Percentiles rank a stretch among this genome's conserved stretches.
These are phyloP conservation scores for Acanthococcus lagerstroemiae DNA, from an alignment of 2,888 invertebrate species.

Conservation along the genomic window DNA sequence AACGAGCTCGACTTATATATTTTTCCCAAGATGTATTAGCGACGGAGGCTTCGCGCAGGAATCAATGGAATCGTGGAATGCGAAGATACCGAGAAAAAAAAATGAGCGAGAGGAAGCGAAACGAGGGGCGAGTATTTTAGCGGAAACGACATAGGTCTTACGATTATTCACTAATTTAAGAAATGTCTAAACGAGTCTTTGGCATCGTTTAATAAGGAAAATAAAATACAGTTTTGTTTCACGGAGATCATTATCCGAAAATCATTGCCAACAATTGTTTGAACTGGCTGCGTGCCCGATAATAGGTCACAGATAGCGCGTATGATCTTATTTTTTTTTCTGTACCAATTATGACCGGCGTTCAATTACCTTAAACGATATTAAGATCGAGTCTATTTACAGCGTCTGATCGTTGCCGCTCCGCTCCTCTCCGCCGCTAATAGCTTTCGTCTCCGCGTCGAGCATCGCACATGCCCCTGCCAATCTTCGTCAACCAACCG, in stretches of 20 bases:
- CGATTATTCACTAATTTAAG: conserved; percentile 10
- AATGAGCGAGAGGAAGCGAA: too few relatives aligned
- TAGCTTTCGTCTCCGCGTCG: too few relatives aligned
- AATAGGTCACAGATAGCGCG: neutral
- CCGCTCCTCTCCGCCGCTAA: too few relatives aligned
- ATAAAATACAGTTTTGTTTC: conserved; percentile 5
- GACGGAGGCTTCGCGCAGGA: neutral
- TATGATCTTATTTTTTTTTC: neutral
- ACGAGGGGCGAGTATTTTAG: neutral
- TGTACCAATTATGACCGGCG: neutral
- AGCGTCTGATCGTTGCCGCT: too few relatives aligned
- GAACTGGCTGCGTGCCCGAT: conserved; percentile 9
- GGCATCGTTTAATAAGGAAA: conserved; percentile 12
- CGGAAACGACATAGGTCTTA: neutral
- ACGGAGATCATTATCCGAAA: conserved; percentile 5
- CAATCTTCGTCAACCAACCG: too few relatives aligned
- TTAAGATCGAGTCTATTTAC: too few relatives aligned
- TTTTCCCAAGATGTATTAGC: neutral
- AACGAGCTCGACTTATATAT: neutral
- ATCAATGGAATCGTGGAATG: neutral
- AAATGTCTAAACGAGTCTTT: conserved; percentile 7
- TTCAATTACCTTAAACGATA: too few relatives aligned
- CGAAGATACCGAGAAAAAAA: too few relatives aligned
- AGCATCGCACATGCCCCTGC: too few relatives aligned
- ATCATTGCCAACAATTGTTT: conserved; percentile 23